phyloP scores from a whole-genome alignment of 2,113 vertebrate genomes.

The Castor canadensis region DNA sequence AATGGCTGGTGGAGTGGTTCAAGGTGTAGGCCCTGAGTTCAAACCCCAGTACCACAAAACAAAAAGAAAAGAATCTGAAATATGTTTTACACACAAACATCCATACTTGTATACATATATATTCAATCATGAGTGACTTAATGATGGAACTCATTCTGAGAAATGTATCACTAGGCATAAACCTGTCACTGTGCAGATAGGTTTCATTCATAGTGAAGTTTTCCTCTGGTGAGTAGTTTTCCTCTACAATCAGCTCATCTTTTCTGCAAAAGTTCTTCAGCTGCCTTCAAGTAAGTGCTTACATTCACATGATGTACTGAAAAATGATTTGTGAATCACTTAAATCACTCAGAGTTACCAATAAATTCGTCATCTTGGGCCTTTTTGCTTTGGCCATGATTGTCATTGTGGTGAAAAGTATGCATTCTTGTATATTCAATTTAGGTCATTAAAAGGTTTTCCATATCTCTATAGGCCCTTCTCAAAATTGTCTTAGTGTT shows the following conservation, averaged over 20 bases:
- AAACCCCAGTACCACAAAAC: no score
- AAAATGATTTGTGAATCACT: neutral
- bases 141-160: neutral
- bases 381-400: neutral
- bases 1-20: no score
- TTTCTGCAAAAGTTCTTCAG: neutral
- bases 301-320: neutral
- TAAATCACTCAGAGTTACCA: neutral
- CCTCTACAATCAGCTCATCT: neutral
- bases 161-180: neutral
- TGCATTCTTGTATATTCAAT: neutral
- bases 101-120: neutral
- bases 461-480: neutral
- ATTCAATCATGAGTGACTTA: neutral
- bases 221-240: neutral
- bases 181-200: neutral
- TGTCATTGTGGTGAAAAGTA: neutral
- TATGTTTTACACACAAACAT: neutral
- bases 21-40: no score
- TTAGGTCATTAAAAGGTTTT: no score
- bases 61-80: neutral
- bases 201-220: neutral
- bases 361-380: neutral
- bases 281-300: neutral
- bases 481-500: neutral